Base-by-base conservation (phyloP, 2,113 vertebrate genomes). In the Clarias macrocephalus region DNA sequence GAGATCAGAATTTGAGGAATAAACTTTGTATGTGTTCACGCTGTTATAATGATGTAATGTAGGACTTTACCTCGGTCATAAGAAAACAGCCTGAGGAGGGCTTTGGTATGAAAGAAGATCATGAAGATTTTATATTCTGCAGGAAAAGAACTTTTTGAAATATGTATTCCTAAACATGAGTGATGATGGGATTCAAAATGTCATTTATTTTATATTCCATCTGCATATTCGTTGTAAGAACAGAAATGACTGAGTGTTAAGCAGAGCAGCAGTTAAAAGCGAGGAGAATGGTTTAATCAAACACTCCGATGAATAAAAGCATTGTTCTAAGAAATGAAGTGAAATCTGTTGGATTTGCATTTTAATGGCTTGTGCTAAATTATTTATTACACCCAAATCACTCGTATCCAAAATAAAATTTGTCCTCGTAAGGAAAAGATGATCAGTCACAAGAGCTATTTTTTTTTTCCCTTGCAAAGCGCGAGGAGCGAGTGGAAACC, bases 1-100 rank as follows among this genome's bases (percentile, higher is more conserved):
- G 75, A 57, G 25, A 68, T 21, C 63, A 48, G 77, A 59, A 73
- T 70, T 85, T 66, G 56, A 68, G n/a, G 75, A 79, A 62, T 37
- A 89, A 88, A 82, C 63, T 90, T 88, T 66, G 48, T 65, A 10
- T 63, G 52, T 30, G 56, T 37, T 66, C 79, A 33, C 25, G 4
- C 56, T 68, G n/a, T 59, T 72, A 10, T 86, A 59, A 77, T 59
- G 60, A 83, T 79, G 28, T 10, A 56, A 42, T 30, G 30, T 2
- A 59, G 66, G 68, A 62, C 25, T 37, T 37, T 12, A 23, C 1
- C 23, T 79, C n/a, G 3, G 48, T 54, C 48, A 79, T 56, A 79
- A 79, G 37, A 52, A 13, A 56, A 19, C 52, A 28, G 52, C 2
- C n/a, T 79, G 1, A 18, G 48, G 13, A 23, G 48, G 48, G 48